These are phyloP conservation scores for Apostichopus japonicus DNA, from an alignment of 35 echinoderm and acorn worm genomes.

Conservation along the genomic window DNA sequence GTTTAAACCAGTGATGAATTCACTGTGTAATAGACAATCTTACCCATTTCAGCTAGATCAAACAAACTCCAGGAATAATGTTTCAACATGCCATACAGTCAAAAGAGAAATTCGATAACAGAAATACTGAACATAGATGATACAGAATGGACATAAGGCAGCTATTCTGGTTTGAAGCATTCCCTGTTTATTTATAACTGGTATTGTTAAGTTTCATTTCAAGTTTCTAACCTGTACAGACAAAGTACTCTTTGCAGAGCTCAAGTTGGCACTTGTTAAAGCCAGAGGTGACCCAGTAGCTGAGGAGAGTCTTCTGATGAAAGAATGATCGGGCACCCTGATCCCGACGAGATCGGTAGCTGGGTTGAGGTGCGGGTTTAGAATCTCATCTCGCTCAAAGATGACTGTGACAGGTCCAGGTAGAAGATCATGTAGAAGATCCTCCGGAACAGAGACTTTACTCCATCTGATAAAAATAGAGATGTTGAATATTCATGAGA, in stretches of 20 bases:
- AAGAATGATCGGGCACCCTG: constrained; percentile 81
- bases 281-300: constrained; percentile 74
- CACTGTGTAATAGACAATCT: too few species aligned
- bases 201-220: too few species aligned
- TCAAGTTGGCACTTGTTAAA: constrained; percentile 92
- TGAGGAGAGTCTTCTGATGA: constrained; percentile 75
- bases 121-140: too few species aligned
- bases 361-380: constrained; percentile 88
- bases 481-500: not conserved
- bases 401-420: constrained; percentile 94
- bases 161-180: too few species aligned
- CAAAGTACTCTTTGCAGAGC: constrained; percentile 82
- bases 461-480: constrained; percentile 75
- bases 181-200: too few species aligned
- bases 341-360: constrained; percentile 78
- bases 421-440: constrained; percentile 76
- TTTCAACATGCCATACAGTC: too few species aligned
- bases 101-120: too few species aligned
- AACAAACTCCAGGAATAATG: too few species aligned
- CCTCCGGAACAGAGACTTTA: constrained; percentile 69
- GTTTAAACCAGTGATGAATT: too few species aligned
- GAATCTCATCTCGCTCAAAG: constrained; percentile 68
- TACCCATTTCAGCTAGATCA: too few species aligned
- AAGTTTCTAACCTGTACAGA: constrained; percentile 67
- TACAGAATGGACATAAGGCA: too few species aligned